phyloP scores from a whole-genome alignment of 2,888 invertebrate species.

The Schrankia costaestrigalis region DNA sequence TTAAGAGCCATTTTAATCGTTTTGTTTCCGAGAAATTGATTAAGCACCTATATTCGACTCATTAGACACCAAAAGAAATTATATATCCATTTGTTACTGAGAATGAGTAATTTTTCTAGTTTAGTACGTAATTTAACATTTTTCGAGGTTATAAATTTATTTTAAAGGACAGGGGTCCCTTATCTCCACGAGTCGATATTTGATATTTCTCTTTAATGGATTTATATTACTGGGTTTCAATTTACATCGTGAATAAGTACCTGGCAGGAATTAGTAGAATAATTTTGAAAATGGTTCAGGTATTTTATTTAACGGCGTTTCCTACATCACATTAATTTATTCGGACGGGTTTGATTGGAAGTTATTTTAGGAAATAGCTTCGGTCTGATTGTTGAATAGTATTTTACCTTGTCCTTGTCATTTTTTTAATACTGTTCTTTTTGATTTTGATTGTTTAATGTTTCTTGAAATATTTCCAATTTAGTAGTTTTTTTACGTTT shows the following conservation, averaged over 20 bases:
- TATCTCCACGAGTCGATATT: slow-evolving; percentile 45
- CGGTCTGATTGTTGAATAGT: slow-evolving; percentile 7
- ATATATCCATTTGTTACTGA: slow-evolving; percentile 31
- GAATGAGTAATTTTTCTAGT: slow-evolving; percentile 34
- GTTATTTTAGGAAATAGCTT: slow-evolving; percentile 8
- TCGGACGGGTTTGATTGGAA: slow-evolving; percentile 3
- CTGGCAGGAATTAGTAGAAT: slow-evolving; percentile 36
- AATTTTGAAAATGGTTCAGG: slow-evolving; percentile 23
- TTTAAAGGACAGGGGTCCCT: slow-evolving; percentile 45
- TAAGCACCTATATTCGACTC: slow-evolving; percentile 46
- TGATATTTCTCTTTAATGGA: slow-evolving; percentile 63
- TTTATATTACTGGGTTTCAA: slow-evolving; percentile 58
- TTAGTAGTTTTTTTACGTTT: no score
- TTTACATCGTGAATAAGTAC: slow-evolving; percentile 52
- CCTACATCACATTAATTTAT: no score
- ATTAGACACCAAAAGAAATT: slow-evolving; percentile 35
- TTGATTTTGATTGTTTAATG: slow-evolving; percentile 2
- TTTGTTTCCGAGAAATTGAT: slow-evolving; percentile 59
- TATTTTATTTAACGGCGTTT: slow-evolving; percentile 17
- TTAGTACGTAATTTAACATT: slow-evolving; percentile 31
- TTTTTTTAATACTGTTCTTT: slow-evolving; percentile 3
- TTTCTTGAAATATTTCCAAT: slow-evolving; percentile 6
- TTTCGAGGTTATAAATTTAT: slow-evolving; percentile 52
- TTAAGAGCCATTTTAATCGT: slow-evolving; percentile 63
- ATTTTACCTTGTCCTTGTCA: slow-evolving; percentile 8